Base-by-base conservation (phyloP, 2,888 invertebrate genomes). In the Cheilosia vernalis region DNA sequence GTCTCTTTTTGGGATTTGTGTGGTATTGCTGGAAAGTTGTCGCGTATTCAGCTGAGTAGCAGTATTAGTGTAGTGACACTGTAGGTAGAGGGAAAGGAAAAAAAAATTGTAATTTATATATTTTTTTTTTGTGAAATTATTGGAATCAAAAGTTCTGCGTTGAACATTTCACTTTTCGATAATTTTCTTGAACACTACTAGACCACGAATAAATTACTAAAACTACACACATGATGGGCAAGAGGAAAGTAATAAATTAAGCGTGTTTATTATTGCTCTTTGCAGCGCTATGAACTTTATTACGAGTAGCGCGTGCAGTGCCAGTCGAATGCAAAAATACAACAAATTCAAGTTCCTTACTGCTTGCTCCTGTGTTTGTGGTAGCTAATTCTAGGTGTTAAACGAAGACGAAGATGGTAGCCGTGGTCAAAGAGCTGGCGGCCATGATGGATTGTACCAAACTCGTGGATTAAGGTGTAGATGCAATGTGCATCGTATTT, bases 301-400 rank as follows among this genome's bases (percentile, higher is more conserved):
- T 51, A 15, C 2, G 64, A 24, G 37, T 40, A 76, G 51, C 66
- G 66, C 66, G 76, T 74, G 66, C 56, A 58, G 51, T 66, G 66
- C 76, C 55, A 49, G 40, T 58, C 63, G 56, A 58, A 76, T 66
- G 66, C 66, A 66, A 76, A 42, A 58, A 66, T 66, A 66, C 44
- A 76, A 58, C 66, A 66, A 56, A 33, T 58, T 49, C 21, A 40
- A 27, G 13, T 15, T 13, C 30, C 27, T 42, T 27, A 30, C 37
- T 15, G 37, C 7, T 37, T 15, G 37, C 7, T 37, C 42, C 42
- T 63, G 44, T 63, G 19, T 27, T 30, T 33, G 44, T 30, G 30
- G 61, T 42, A 7, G 21, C 6, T 51, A 19, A 42, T 27, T 61
- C 44, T 51, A 33, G 53, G 61, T 63, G 73, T 53, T 55, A 27